Evolutionary conservation across 2,113 vertebrate genomes (phyloP).

Genomic region (Lichenostomus cassidix): DNA sequence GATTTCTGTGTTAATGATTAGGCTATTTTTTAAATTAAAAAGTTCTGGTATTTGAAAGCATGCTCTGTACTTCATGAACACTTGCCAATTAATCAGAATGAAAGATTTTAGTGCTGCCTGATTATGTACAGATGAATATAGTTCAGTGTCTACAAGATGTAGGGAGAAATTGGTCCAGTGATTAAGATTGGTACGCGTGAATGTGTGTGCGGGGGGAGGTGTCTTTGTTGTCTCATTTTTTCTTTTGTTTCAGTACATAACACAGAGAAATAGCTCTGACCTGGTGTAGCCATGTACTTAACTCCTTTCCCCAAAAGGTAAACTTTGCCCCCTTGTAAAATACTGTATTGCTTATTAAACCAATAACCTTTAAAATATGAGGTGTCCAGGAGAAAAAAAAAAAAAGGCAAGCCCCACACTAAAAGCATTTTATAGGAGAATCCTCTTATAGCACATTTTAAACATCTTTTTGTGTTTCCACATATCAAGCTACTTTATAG

Average conservation of each 20-base stretch:
- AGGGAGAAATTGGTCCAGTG: constrained; percentile 40
- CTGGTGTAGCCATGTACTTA: constrained; percentile 41
- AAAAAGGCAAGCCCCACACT: constrained; percentile 18
- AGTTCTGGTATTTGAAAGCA: constrained; percentile 75
- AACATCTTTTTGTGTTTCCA: constrained; percentile 79
- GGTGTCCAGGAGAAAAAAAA: neutral
- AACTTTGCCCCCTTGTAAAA: constrained; percentile 68
- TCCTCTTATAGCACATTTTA: constrained; percentile 59
- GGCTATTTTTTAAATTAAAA: constrained; percentile 79
- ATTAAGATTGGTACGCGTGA: neutral
- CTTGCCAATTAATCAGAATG: constrained; percentile 76
- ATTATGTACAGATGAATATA: constrained; percentile 68
- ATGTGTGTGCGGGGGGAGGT: neutral
- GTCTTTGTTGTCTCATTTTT: constrained; percentile 54
- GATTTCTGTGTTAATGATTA: constrained; percentile 79
- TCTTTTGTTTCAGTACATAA: constrained; percentile 60
- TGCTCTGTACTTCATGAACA: constrained; percentile 68
- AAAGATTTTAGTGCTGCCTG: constrained; percentile 73
- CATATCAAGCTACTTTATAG: constrained; percentile 88
- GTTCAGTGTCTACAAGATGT: constrained; percentile 55
- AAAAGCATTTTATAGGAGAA: constrained; percentile 67
- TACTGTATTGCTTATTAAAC: constrained; percentile 72
- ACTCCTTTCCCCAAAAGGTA: constrained; percentile 63
- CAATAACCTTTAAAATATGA: constrained; percentile 74
- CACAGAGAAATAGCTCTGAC: constrained; percentile 61